Conservation (phyloP, 2,113 vertebrate genomes). For the Scomber scombrus region DNA sequence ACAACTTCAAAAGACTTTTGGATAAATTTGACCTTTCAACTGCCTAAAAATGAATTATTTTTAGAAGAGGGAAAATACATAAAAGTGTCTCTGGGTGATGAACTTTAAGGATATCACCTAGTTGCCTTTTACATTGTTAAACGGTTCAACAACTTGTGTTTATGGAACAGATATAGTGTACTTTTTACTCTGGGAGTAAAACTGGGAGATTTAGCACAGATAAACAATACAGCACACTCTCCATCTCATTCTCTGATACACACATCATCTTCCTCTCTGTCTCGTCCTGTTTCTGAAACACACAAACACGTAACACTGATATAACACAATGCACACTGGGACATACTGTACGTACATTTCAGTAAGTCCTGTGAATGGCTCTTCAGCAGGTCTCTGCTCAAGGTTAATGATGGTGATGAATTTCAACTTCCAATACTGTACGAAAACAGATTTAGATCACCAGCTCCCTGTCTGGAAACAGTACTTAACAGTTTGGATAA, state of each 20-base stretch:
- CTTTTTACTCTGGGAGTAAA: slow-evolving; percentile 60
- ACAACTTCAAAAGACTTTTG: not conserved
- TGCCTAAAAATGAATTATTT: slow-evolving; percentile 23
- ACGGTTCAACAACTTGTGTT: slow-evolving; percentile 17
- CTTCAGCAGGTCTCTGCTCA: not conserved
- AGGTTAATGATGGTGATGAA: not conserved
- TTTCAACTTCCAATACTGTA: slow-evolving; percentile 6
- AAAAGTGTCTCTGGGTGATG: slow-evolving; percentile 33
- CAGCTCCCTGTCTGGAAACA: slow-evolving; percentile 7
- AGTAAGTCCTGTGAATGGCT: not conserved
- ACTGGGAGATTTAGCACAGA: slow-evolving; percentile 33
- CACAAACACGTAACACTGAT: slow-evolving; percentile 28
- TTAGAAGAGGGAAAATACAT: slow-evolving; percentile 35
- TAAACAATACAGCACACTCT: slow-evolving; percentile 24
- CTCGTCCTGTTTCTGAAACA: not conserved
- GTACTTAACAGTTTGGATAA: not conserved
- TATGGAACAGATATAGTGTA: slow-evolving; percentile 29
- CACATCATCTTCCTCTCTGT: not conserved
- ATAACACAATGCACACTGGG: slow-evolving; percentile 19
- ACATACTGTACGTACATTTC: slow-evolving; percentile 28
- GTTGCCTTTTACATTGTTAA: slow-evolving; percentile 46
- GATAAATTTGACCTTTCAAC: not conserved
- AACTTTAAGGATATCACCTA: slow-evolving; percentile 40
- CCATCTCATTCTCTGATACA: not conserved
- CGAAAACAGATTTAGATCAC: slow-evolving; percentile 12